Conservation (phyloP, 2,888 invertebrate genomes). For the Oligia latruncula region DNA sequence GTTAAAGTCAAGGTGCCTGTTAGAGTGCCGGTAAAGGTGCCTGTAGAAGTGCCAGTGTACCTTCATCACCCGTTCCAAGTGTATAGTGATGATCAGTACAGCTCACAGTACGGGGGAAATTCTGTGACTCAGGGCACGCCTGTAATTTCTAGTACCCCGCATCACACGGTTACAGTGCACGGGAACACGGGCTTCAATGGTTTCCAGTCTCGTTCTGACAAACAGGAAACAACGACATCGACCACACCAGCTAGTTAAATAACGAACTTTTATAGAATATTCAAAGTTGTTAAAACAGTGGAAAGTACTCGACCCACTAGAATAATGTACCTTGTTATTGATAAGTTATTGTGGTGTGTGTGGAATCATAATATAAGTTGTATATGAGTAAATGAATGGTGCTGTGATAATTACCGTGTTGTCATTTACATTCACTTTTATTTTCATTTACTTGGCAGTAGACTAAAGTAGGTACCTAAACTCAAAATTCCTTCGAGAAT, state of each 20-base stretch:
- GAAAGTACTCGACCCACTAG: slow-evolving; percentile 38
- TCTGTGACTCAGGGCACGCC: slow-evolving; percentile 43
- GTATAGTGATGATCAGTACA: slow-evolving; percentile 66
- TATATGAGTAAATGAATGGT: slow-evolving; percentile 83
- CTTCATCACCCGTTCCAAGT: slow-evolving; percentile 78
- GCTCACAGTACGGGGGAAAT: slow-evolving; percentile 34
- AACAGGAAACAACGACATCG: slow-evolving; percentile 58
- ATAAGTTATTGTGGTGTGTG: slow-evolving; percentile 77
- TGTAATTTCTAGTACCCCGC: slow-evolving; percentile 56
- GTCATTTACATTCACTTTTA: slow-evolving; percentile 43
- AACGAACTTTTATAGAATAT: slow-evolving; percentile 60
- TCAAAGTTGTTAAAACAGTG: slow-evolving; percentile 53
- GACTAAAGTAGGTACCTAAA: not conserved
- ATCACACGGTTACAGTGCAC: slow-evolving; percentile 78
- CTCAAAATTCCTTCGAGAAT: not conserved
- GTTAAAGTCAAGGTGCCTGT: slow-evolving; percentile 81
- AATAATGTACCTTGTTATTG: slow-evolving; percentile 61
- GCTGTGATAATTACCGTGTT: slow-evolving; percentile 81
- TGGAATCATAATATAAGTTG: slow-evolving; percentile 67
- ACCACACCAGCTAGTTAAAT: slow-evolving; percentile 64
- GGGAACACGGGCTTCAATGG: slow-evolving; percentile 79
- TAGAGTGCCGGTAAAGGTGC: slow-evolving; percentile 72
- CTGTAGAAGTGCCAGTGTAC: slow-evolving; percentile 80
- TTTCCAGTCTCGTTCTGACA: slow-evolving; percentile 81
- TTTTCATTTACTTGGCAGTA: not conserved